Base-by-base conservation (phyloP, 2,113 vertebrate genomes). In the Opisthocomus hoazin region DNA sequence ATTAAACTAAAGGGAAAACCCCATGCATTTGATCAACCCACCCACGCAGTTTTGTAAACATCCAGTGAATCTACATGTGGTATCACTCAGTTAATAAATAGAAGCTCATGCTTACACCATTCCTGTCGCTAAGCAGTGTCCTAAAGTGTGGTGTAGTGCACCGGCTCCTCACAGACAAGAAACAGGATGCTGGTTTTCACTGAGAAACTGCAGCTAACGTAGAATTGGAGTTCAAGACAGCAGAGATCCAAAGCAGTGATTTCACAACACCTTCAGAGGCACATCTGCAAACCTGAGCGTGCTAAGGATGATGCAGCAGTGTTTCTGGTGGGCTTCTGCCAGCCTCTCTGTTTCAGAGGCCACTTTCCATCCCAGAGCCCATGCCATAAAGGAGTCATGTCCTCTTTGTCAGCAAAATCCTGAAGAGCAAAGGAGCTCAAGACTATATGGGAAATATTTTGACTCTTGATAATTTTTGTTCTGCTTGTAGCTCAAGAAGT, bases 31-130 rank as follows among this genome's bases (percentile, higher is more conserved):
- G 93, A 97, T 93, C 85, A 97, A 98, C 92, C 95, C 96, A 96
- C 95, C 93, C 97, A 97, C 61, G 27, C 56, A 61, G 96, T 87
- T 97, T 48, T 96, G 81, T 97, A 98, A 98, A 97, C 97, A 98
- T 73, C 17, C 79, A 95, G 46, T 11, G 58, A 90, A 81, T 89
- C 68, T 92, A 92, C 97, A 97, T 95, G 92, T 98, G 98, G 96
- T 86, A 96, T 96, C 87, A 92, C 80, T 98, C 97, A 97, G 89
- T 92, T 94, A 92, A 96, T 95, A 93, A 97, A 96, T 50, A 82
- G 93, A 91, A 96, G 84, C 80, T 93, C 71, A 15, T 83, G 94
- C 48, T 96, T 94, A 93, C 74, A 21, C 30, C 91, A 41, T 88
- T 61, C 32, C 78, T 75, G 78, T 97, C 53, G 30, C 76, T 83